These are phyloP conservation scores for Oncorhynchus mykiss DNA, from an alignment of 2,113 vertebrate species.

Conservation along the genomic window DNA sequence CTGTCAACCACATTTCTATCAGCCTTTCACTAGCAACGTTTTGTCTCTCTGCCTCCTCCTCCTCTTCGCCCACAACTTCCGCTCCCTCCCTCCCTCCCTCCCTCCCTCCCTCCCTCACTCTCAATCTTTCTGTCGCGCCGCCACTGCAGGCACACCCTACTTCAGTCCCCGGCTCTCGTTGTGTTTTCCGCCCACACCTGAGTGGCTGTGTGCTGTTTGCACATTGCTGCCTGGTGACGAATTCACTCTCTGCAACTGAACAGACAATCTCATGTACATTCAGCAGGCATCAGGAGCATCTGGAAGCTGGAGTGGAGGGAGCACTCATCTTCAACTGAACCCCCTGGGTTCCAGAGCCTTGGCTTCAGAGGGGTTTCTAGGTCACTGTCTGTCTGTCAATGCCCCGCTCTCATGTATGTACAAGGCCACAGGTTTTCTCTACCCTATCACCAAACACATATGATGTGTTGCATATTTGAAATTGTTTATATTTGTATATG, in stretches of 20 bases:
- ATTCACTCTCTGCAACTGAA: conserved; percentile 5
- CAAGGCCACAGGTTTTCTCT: too few species aligned
- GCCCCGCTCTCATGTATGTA: too few species aligned
- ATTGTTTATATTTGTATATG: too few species aligned
- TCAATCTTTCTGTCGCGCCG: not conserved
- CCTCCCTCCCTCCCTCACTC: conserved; percentile 39
- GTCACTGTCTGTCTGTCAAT: too few species aligned
- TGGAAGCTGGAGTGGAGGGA: not conserved
- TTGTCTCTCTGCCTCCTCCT: conserved; percentile 37
- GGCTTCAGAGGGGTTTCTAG: too few species aligned
- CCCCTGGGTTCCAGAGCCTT: too few species aligned
- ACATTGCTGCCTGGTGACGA: not conserved
- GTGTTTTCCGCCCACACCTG: not conserved
- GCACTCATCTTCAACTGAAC: too few species aligned
- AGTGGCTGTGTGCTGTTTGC: not conserved
- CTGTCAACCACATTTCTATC: conserved; percentile 19
- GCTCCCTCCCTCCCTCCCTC: conserved; percentile 42
- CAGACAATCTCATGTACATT: conserved; percentile 1
- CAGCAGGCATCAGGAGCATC: conserved; percentile 7
- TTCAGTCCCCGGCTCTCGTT: conserved; percentile 9
- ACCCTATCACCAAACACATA: too few species aligned
- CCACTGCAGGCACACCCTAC: not conserved
- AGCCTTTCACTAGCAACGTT: conserved; percentile 28
- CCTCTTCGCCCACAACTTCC: conserved; percentile 65
- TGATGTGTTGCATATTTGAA: too few species aligned